These are phyloP conservation scores for Nycticorax nycticorax DNA, from an alignment of 2,113 vertebrate species.

Conservation along the genomic window DNA sequence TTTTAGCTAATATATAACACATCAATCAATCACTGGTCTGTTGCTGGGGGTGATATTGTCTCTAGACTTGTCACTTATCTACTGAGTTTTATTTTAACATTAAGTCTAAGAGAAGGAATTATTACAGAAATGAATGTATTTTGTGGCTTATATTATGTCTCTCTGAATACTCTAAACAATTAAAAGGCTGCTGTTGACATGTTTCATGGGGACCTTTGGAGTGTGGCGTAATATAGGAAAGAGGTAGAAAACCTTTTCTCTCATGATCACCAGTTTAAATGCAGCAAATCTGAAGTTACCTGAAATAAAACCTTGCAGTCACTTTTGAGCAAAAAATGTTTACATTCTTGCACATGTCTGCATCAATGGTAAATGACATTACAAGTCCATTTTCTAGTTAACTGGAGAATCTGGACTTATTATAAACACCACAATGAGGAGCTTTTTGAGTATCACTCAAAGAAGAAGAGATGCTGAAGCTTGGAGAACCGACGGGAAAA, in stretches of 20 bases:
- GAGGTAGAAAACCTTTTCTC: neutral
- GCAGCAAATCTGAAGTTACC: neutral
- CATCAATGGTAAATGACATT: neutral
- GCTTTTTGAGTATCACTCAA: neutral
- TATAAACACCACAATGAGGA: neutral
- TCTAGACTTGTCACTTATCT: neutral
- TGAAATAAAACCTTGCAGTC: neutral
- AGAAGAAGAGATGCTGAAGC: neutral
- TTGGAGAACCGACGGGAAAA: rapidly evolving
- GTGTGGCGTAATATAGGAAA: neutral
- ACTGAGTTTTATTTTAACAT: neutral
- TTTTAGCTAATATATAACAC: conserved; percentile 32
- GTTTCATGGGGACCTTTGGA: neutral
- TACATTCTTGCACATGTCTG: neutral
- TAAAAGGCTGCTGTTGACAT: neutral
- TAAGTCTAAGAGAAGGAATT: neutral
- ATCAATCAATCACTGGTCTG: conserved; percentile 7
- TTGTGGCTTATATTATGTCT: neutral
- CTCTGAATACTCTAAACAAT: neutral
- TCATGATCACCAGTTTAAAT: neutral
- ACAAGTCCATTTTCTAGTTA: neutral
- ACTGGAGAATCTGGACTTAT: neutral
- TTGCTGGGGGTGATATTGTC: neutral
- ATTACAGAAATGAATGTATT: neutral
- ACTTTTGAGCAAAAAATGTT: neutral